Conservation (phyloP, 2,797 vertebrate genomes). For the Ctenosaura bakeri region DNA sequence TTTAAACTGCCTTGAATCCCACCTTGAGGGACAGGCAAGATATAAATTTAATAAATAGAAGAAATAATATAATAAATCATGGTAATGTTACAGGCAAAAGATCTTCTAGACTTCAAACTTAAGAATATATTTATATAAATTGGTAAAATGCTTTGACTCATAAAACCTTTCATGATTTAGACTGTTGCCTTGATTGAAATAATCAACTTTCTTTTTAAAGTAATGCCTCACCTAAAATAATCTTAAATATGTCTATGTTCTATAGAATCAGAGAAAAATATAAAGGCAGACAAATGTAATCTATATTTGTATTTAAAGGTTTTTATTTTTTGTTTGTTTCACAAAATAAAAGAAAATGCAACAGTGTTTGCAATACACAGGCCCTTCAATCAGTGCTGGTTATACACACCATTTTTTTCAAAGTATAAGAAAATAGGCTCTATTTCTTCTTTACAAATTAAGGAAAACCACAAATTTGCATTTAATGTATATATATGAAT, state of each 20-base stretch:
- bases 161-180: neutral
- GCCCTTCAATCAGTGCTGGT: constrained; percentile 75
- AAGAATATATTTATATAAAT: neutral
- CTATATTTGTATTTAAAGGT: constrained; percentile 73
- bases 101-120: neutral
- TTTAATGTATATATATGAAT: constrained; percentile 56
- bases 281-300: neutral
- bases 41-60: too few species aligned
- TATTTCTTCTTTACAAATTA: constrained; percentile 68
- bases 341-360: constrained; percentile 56
- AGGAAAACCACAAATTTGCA: constrained; percentile 68
- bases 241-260: neutral
- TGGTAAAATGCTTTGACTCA: neutral
- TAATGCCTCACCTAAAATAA: neutral
- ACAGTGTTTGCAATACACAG: constrained; percentile 74
- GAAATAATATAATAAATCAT: too few species aligned
- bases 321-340: constrained; percentile 76
- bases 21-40: too few species aligned
- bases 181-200: neutral
- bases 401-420: constrained; percentile 70
- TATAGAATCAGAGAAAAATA: neutral
- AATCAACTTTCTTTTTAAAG: too few species aligned
- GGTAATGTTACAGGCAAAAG: neutral
- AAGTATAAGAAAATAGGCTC: constrained; percentile 76
- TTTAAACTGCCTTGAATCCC: too few species aligned